Percentiles rank a stretch among this genome's conserved stretches.
Conservation (phyloP, 2,888 invertebrate genomes). For the Cactoblastis cactorum region DNA sequence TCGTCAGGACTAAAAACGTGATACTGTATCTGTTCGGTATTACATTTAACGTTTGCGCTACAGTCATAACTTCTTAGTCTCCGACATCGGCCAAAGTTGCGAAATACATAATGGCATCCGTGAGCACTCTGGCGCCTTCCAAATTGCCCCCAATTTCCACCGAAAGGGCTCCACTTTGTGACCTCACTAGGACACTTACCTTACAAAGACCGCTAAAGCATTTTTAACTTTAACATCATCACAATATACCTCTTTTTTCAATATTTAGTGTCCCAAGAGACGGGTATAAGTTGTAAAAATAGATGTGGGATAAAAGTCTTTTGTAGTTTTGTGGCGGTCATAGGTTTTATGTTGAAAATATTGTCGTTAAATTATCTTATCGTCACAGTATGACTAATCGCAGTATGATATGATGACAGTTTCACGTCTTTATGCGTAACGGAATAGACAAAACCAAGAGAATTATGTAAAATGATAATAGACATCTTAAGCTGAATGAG, state of each 20-base stretch:
- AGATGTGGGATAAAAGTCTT: not conserved
- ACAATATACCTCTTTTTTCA: not conserved
- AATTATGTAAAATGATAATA: no score
- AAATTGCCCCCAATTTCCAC: constrained; percentile 14
- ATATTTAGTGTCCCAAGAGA: not conserved
- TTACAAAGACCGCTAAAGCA: not conserved
- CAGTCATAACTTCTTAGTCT: not conserved
- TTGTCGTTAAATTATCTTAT: not conserved
- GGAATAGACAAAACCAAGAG: no score
- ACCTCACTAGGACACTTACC: not conserved
- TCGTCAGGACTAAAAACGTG: no score
- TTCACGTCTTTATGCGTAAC: no score
- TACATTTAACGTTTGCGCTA: not conserved
- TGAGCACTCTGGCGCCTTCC: not conserved
- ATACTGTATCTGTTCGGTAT: no score
- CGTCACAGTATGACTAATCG: not conserved
- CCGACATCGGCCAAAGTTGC: not conserved
- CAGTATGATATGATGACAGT: no score
- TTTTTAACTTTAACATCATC: not conserved
- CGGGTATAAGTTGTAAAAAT: constrained; percentile 1
- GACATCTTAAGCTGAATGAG: no score
- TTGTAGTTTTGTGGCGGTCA: not conserved
- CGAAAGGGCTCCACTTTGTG: constrained; percentile 10
- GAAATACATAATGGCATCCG: constrained; percentile 3
- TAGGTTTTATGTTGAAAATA: constrained; percentile 1